A percentile compares a stretch with the other conserved stretches of the same genome.
These are phyloP conservation scores for Mustelus asterias DNA, from an alignment of 2,113 vertebrate genomes.

Conservation along the genomic window DNA sequence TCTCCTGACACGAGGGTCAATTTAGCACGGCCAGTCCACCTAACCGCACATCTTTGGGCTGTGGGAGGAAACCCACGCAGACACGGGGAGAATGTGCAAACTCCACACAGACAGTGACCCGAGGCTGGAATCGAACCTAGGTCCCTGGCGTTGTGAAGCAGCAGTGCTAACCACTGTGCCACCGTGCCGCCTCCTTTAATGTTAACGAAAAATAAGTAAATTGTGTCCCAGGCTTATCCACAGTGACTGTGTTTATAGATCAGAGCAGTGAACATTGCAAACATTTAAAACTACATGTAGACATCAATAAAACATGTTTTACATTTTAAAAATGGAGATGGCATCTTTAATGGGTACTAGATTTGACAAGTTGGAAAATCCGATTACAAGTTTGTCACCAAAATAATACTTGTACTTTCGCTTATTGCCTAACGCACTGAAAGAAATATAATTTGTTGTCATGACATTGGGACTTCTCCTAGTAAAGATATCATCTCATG, in stretches of 20 bases:
- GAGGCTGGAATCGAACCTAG: no score
- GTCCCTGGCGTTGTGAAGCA: no score
- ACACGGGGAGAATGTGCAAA: no score
- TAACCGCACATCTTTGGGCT: no score
- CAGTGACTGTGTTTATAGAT: neutral
- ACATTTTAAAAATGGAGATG: neutral
- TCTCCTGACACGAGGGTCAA: no score
- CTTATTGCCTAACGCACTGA: slow-evolving; percentile 3
- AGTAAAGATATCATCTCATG: slow-evolving; percentile 27
- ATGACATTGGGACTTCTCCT: slow-evolving; percentile 18
- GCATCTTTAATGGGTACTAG: slow-evolving; percentile 23
- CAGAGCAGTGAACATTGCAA: neutral
- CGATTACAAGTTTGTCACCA: slow-evolving; percentile 19
- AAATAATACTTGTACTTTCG: slow-evolving; percentile 16
- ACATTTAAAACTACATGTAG: neutral
- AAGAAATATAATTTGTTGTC: slow-evolving; percentile 28
- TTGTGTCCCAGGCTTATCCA: neutral
- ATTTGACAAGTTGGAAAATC: slow-evolving; percentile 23
- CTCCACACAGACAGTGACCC: no score
- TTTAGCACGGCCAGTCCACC: no score
- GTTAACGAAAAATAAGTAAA: neutral
- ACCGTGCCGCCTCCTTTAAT: no score
- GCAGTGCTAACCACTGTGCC: no score
- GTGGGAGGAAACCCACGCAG: no score
- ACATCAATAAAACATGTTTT: slow-evolving; percentile 10